Percentiles rank a stretch among this genome's conserved stretches.
Evolutionary conservation across 1,140 invertebrate species (phyloP).

Genomic region (Cydia amplana): DNA sequence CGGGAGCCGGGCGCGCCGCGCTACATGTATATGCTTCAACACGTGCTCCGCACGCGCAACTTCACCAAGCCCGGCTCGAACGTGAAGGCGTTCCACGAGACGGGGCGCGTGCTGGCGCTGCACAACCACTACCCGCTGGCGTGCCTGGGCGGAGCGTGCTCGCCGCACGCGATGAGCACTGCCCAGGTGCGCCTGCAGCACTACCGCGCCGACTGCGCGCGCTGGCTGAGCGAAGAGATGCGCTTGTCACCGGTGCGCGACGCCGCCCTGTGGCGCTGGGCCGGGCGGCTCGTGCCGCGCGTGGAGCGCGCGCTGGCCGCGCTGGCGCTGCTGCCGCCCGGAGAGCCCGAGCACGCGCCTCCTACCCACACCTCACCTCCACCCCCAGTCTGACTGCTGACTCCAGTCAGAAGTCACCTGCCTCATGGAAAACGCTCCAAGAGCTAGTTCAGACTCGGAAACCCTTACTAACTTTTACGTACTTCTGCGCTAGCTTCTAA

Average conservation of each 20-base stretch:
- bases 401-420: too few relatives aligned
- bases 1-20: slow-evolving; percentile 91
- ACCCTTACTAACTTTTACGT: too few relatives aligned
- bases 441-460: too few relatives aligned
- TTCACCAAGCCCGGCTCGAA: slow-evolving; percentile 96
- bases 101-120: slow-evolving; percentile 91
- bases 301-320: background rate
- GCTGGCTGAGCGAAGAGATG: slow-evolving; percentile 93
- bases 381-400: too few relatives aligned
- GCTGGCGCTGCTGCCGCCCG: background rate
- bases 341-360: background rate
- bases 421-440: too few relatives aligned
- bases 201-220: slow-evolving; percentile 90
- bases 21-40: slow-evolving; percentile 96
- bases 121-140: slow-evolving; percentile 96
- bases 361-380: background rate
- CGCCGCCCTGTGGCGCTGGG: background rate
- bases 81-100: slow-evolving; percentile 97
- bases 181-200: slow-evolving; percentile 94
- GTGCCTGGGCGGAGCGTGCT: slow-evolving; percentile 91
- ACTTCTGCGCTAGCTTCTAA: too few relatives aligned
- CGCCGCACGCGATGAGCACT: slow-evolving; percentile 91
- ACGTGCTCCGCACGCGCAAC: slow-evolving; percentile 93
- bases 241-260: slow-evolving; percentile 78
- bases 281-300: background rate